Conservation (phyloP, 2,888 invertebrate species). For the Himalopsyche tibetana region DNA sequence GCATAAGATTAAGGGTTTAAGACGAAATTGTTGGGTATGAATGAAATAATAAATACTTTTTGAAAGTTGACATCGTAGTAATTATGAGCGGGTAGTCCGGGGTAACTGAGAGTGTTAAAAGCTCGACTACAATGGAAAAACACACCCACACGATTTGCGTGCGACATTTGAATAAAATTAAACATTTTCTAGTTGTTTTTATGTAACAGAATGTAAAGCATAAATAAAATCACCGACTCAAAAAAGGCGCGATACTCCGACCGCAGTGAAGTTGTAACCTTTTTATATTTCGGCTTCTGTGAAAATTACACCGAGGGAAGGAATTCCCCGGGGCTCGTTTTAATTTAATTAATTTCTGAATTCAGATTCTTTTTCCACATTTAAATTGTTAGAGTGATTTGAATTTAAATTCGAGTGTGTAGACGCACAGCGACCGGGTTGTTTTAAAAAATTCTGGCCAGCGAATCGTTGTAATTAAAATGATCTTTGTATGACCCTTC, state of each 20-base stretch:
- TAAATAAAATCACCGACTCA: slow-evolving; percentile 51
- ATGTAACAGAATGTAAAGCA: slow-evolving; percentile 42
- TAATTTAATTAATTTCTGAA: slow-evolving; percentile 57
- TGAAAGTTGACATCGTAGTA: slow-evolving; percentile 31
- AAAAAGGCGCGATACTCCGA: slow-evolving; percentile 2
- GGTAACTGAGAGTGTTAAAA: slow-evolving; percentile 37
- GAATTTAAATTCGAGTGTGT: slow-evolving; percentile 57
- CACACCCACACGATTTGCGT: slow-evolving; percentile 50
- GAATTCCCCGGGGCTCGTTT: slow-evolving; percentile 47
- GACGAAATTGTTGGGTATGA: too few relatives aligned
- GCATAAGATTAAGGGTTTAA: too few relatives aligned
- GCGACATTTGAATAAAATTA: slow-evolving; percentile 49
- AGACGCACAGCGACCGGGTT: slow-evolving; percentile 44
- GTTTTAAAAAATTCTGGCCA: slow-evolving; percentile 36
- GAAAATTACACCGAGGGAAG: slow-evolving; percentile 48
- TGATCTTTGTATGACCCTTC: slow-evolving; percentile 40
- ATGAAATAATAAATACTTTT: not conserved
- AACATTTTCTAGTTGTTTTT: slow-evolving; percentile 54
- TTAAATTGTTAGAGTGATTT: slow-evolving; percentile 53
- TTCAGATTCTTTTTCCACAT: slow-evolving; percentile 52
- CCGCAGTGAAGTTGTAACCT: slow-evolving; percentile 46
- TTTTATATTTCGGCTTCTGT: slow-evolving; percentile 54
- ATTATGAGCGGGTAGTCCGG: not conserved
- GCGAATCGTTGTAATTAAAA: slow-evolving; percentile 38
- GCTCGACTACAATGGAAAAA: slow-evolving; percentile 23